phyloP scores from a whole-genome alignment of 2,888 invertebrate genomes.

The Acrocyrtus sp. region DNA sequence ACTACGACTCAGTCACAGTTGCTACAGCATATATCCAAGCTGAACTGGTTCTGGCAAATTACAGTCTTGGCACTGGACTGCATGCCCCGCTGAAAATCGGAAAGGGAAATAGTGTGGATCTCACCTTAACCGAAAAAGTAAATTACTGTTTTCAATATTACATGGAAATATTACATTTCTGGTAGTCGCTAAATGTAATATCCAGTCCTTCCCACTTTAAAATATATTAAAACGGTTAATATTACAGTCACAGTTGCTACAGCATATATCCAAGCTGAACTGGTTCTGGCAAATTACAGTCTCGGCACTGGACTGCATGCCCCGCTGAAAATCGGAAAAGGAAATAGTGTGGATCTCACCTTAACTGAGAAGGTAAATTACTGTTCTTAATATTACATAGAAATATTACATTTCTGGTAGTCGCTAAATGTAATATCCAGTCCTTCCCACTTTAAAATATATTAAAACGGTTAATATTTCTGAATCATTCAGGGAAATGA shows the following conservation, averaged over 20 bases:
- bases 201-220: no score
- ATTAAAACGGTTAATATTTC: no score
- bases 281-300: no score
- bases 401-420: no score
- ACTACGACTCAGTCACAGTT: constrained; percentile 44
- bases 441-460: no score
- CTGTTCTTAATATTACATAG: background rate
- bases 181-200: no score
- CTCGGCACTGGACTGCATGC: constrained; percentile 3
- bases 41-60: background rate
- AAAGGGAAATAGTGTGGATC: constrained; percentile 24
- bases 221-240: no score
- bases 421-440: no score
- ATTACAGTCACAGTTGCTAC: no score
- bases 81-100: constrained; percentile 6
- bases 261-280: constrained; percentile 11
- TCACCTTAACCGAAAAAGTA: constrained; percentile 33
- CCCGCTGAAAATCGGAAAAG: constrained; percentile 5
- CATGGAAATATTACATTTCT: background rate
- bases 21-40: constrained; percentile 12
- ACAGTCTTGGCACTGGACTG: background rate
- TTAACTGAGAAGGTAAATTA: no score
- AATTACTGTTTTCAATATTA: background rate
- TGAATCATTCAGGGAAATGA: constrained; percentile 59
- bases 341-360: no score